Base-by-base conservation (phyloP, 2,797 vertebrate species). In the Mastacembelus armatus region DNA sequence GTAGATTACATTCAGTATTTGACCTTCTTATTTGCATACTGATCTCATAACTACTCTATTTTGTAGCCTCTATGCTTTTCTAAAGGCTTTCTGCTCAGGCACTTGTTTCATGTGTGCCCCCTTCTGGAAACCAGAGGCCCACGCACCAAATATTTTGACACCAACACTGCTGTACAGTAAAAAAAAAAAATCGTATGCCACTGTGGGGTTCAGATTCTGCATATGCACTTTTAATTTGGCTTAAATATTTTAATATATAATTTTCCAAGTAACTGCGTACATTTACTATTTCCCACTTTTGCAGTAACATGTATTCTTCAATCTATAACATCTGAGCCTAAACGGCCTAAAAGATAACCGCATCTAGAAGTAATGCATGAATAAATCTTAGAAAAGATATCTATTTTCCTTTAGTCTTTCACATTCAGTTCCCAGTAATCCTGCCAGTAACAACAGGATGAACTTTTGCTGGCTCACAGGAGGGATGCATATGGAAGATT, bases 371-470 rank as follows among this genome's bases (percentile, higher is more conserved):
- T 7, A 43, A 19, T 35, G 62, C 57, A 61, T 30, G 35, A 61
- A 71, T 60, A 59, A 75, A 66, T 69, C 44, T 49, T 78, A 66
- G 40, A 55, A 42, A 66, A 48, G 33, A 74, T 40, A 47, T 61
- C 48, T 50, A 48, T 44, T 71, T 65, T 80, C 67, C 35, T 50
- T 50, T 57, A 49, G 62, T 66, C 57, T 52, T 74, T 84, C 61
- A 68, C 62, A 65, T 74, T 76, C 49, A 63, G 16, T 71, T 72
- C 52, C 39, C 16, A 40, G 24, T 74, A 57, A 84, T 57, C 49
- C 50, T 84, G 86, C 83, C 84, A 89, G 74, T 51, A 88, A 90
- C 66, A 89, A 88, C 81, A 87, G 70, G 78, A 79, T 47, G 70
- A 76, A 71, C 58, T 68, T 65, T 77, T 50, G 59, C 58, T 70